phyloP scores from a whole-genome alignment of 2,888 invertebrate genomes.

The Eristalis pertinax region DNA sequence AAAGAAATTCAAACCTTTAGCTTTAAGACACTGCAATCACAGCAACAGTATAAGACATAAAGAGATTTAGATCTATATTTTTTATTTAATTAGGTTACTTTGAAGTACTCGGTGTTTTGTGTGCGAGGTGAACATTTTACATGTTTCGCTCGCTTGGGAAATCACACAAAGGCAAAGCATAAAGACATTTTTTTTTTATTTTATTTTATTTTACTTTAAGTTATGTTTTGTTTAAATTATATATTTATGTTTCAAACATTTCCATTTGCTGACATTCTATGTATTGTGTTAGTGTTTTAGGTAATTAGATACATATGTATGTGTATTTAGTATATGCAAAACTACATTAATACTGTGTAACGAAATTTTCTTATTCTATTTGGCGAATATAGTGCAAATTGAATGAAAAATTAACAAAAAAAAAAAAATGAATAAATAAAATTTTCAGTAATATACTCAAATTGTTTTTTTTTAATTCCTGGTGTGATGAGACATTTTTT shows the following conservation, averaged over 20 bases:
- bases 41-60: conserved; percentile 56
- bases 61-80: conserved; percentile 30
- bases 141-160: conserved; percentile 37
- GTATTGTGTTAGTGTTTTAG: conserved; percentile 49
- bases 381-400: conserved; percentile 58
- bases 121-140: conserved; percentile 3
- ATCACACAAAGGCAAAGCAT: conserved; percentile 16
- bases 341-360: conserved; percentile 29
- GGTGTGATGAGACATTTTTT: neutral
- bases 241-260: conserved; percentile 67
- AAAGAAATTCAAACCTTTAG: conserved; percentile 41
- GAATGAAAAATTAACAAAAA: conserved; percentile 31
- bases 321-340: conserved; percentile 47
- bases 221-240: conserved; percentile 54
- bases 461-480: neutral
- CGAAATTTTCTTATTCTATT: conserved; percentile 46
- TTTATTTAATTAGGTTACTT: conserved; percentile 16
- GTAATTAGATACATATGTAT: conserved; percentile 28
- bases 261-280: conserved; percentile 64
- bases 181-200: conserved; percentile 40
- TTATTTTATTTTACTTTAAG: conserved; percentile 27
- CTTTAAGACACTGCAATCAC: conserved; percentile 68
- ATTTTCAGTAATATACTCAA: conserved; percentile 42
- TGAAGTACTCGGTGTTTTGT: neutral
- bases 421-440: conserved; percentile 36